Percentiles rank a stretch among this genome's conserved stretches.
Conservation (phyloP, 1,140 invertebrate genomes). For the Odontomachus brunneus region DNA sequence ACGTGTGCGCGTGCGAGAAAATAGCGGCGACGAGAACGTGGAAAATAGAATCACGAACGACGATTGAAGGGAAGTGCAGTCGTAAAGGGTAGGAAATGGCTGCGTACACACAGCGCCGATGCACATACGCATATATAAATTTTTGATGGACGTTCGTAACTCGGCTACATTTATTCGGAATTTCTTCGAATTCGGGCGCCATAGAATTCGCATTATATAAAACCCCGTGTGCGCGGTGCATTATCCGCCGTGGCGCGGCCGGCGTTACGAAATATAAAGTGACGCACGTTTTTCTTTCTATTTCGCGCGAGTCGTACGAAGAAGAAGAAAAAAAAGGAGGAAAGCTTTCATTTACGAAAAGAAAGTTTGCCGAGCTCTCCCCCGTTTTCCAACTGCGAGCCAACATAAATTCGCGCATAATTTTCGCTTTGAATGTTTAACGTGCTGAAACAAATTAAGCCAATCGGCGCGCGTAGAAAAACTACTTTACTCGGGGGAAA, state of each 20-base stretch:
- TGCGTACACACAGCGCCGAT: conserved; percentile 48
- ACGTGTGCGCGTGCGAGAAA: conserved; percentile 37
- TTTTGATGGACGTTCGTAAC: conserved; percentile 54
- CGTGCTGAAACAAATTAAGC: conserved; percentile 44
- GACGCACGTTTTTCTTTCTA: conserved; percentile 7
- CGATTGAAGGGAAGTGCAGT: conserved; percentile 60
- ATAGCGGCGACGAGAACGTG: conserved; percentile 48
- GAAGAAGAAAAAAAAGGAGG: not conserved
- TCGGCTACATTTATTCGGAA: conserved; percentile 41
- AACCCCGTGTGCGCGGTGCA: conserved; percentile 1
- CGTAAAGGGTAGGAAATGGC: conserved; percentile 64
- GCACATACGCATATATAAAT: conserved; percentile 60
- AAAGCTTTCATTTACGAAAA: conserved; percentile 13
- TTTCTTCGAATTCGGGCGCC: conserved; percentile 35
- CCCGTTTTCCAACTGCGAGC: conserved; percentile 33
- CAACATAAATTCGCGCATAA: conserved; percentile 50
- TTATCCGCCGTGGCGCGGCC: conserved; percentile 25
- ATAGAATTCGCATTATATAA: conserved; percentile 34
- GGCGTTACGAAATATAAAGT: conserved; percentile 30
- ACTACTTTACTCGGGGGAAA: conserved; percentile 18
- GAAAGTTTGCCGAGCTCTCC: conserved; percentile 3
- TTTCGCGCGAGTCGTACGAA: not conserved
- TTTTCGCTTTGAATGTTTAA: conserved; percentile 46
- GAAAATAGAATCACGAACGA: conserved; percentile 60
- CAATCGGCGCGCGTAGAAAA: conserved; percentile 38